Evolutionary conservation across 2,888 invertebrate genomes (phyloP).

Genomic region (Stenotaenia linearis): DNA sequence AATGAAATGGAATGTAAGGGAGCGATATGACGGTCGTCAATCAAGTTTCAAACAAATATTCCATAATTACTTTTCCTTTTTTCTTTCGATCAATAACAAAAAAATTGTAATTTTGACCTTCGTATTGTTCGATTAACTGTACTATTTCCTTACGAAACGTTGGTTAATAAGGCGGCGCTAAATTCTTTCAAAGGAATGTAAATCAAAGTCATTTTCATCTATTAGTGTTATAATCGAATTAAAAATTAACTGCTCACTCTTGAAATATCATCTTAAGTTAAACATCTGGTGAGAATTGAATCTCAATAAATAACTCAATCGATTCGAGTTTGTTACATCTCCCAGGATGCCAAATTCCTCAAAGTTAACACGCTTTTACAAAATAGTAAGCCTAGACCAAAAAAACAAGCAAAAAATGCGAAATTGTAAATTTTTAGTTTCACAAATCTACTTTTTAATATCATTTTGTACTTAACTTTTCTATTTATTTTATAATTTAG

Average conservation of each 20-base stretch:
- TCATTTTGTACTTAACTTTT: not conserved
- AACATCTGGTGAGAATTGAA: not conserved
- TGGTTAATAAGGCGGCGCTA: not conserved
- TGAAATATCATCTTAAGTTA: not conserved
- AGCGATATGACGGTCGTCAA: not conserved
- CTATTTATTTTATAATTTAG: not conserved
- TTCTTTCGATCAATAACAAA: not conserved
- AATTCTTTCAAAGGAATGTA: not conserved
- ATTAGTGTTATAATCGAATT: not conserved
- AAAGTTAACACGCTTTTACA: no score
- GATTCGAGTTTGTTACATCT: not conserved
- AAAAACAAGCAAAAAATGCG: no score
- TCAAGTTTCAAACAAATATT: constrained; percentile 13
- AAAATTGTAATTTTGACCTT: not conserved
- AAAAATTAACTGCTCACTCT: not conserved
- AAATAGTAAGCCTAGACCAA: no score
- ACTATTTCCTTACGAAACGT: not conserved
- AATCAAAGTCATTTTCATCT: not conserved
- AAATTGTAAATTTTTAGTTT: not conserved
- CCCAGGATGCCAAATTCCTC: not conserved
- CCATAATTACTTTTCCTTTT: not conserved
- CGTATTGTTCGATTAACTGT: not conserved
- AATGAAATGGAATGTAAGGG: not conserved
- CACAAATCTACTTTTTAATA: not conserved
- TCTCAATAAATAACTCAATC: not conserved